A percentile compares a stretch with the other conserved stretches of the same genome.
Evolutionary conservation across 2,797 vertebrate species (phyloP).

Genomic region (Megalops cyprinoides): DNA sequence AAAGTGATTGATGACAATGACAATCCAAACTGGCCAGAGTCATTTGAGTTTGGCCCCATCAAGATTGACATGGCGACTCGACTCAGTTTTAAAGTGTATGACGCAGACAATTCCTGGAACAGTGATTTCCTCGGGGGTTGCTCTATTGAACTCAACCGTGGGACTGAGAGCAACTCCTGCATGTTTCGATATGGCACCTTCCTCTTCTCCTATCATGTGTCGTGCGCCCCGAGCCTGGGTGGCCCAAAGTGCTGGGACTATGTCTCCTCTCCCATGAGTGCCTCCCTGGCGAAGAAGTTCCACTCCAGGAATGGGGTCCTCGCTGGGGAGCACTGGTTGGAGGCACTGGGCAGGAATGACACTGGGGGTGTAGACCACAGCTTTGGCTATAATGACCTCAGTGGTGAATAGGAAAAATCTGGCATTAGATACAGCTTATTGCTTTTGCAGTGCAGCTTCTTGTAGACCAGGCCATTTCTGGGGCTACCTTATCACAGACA

Average conservation of each 20-base stretch:
- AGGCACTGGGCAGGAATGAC: background rate
- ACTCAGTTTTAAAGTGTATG: slow-evolving; percentile 65
- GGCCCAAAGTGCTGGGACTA: slow-evolving; percentile 44
- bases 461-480: too few species aligned
- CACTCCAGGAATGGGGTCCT: slow-evolving; percentile 44
- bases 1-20: slow-evolving; percentile 30
- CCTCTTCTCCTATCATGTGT: slow-evolving; percentile 43
- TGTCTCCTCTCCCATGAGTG: slow-evolving; percentile 53
- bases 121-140: slow-evolving; percentile 65
- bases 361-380: too few species aligned
- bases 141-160: slow-evolving; percentile 5
- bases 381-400: too few species aligned
- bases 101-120: slow-evolving; percentile 50
- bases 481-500: too few species aligned
- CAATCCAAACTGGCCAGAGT: slow-evolving; percentile 52
- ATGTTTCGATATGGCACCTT: slow-evolving; percentile 55
- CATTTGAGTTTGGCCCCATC: slow-evolving; percentile 49
- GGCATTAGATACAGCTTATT: too few species aligned
- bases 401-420: too few species aligned
- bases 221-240: slow-evolving; percentile 55
- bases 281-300: slow-evolving; percentile 36
- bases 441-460: too few species aligned
- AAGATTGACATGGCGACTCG: slow-evolving; percentile 14
- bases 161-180: slow-evolving; percentile 35
- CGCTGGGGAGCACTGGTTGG: background rate